Base-by-base conservation (phyloP, 1,140 invertebrate genomes). In the Caenorhabditis inopinata region DNA sequence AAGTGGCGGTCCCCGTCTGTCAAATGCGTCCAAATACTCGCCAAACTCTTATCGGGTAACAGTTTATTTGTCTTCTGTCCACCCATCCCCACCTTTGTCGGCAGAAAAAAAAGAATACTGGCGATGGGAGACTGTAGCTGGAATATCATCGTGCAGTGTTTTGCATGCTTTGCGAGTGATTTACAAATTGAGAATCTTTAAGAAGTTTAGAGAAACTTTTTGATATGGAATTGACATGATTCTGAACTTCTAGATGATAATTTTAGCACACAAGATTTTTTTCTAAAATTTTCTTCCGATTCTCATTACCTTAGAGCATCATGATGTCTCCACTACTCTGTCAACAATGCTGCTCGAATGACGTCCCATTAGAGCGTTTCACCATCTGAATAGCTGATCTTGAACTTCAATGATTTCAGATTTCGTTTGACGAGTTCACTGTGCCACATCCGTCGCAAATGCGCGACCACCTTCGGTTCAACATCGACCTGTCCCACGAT, bases 401-500 rank as follows among this genome's bases (percentile, higher is more conserved):
- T n/a, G n/a, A n/a, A 32, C 16, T 25, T 25, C 14, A 32, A 58
- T 38, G n/a, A 42, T 68, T 68, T 21, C 58, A 68, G 58, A 68
- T 68, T 32, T 68, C 58, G 58, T 68, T 68, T 16, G 58, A 68
- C 58, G 58, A 68, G n/a, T 68, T 42, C 58, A 38, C 58, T 3
- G 58, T 68, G n/a, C 58, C 58, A 4, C 58, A 68, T 68, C 58
- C 58, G 23, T 68, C 58, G 38, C 58, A 68, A 68, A 68, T 68
- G 58, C 58, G 58, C n/a, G 58, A 68, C n/a, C 29, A 68, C 23
- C 14, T 68, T 32, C 78, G 51, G 14, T 79, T 79, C 78, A 75
- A 79, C 68, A 79, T 79, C 16, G 73, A 79, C 48, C 21, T 79
- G 35, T 74, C 62, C 29, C 32, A 46, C 21, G 78, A 79, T 27